Base-by-base conservation (phyloP, 1,140 invertebrate genomes). In the Zaprionus gabonicus region DNA sequence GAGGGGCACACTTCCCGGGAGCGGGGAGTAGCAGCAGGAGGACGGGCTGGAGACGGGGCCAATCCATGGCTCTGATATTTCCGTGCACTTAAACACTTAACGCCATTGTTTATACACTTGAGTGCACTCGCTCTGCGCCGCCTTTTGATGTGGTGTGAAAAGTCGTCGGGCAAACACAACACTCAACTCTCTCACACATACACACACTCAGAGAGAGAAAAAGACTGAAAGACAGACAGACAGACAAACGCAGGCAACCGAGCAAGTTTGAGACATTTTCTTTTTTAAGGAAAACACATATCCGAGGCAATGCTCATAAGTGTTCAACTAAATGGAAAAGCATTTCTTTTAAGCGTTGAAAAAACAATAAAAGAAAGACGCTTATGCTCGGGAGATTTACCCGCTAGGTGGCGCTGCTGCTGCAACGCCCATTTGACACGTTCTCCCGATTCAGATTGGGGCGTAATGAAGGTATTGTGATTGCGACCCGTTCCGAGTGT, bases 51-150 rank as follows among this genome's bases (percentile, higher is more conserved):
- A 10, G 36, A 13, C 7, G 66, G 41, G 41, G 62, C 62, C 69
- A 76, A 72, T 72, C 74, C 70, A 72, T 56, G 70, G 74, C 73
- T 84, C 55, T 78, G 85, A 84, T 88, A 88, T 90, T 90, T 88
- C 85, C 85, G 85, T 90, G 81, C 85, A 88, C 85, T 88, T 88
- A 88, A 88, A 88, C 85, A 88, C 85, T 88, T 88, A 88, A 90
- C 85, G 85, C 85, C 85, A 90, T 88, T 88, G 85, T 88, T 88
- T 88, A 88, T 88, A 88, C 85, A 88, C 85, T 88, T 88, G 85
- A 88, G 85, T 88, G 85, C 85, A 88, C 85, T 88, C 71, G 70
- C 76, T 76, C 76, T 80, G 68, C 71, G 85, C 78, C 85, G 83
- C 53, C 76, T 85, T 81, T 88, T 88, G 78, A 88, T 88, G 85